phyloP scores from a whole-genome alignment of 2,797 vertebrate species.

The Karalla daura region DNA sequence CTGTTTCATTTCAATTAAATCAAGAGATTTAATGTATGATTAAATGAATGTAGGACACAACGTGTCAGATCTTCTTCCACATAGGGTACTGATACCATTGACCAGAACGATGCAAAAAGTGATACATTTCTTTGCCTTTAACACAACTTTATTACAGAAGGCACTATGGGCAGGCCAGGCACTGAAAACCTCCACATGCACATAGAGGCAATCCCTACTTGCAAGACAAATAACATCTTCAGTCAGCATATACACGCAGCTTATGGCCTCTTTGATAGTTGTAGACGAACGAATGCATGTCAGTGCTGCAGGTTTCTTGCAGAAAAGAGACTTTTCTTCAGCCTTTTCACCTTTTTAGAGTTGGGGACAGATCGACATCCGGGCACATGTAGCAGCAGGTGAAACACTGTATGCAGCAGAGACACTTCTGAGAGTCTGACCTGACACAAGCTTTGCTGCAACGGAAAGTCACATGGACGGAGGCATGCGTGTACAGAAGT shows the following conservation, averaged over 20 bases:
- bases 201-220: too few species aligned
- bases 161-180: too few species aligned
- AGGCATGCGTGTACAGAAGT: constrained; percentile 11
- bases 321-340: not conserved
- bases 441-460: constrained; percentile 5
- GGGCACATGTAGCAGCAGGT: constrained; percentile 12
- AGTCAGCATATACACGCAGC: not conserved
- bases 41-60: too few species aligned
- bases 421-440: constrained; percentile 32
- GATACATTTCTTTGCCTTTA: too few species aligned
- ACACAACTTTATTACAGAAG: too few species aligned
- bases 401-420: constrained; percentile 2
- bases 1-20: not conserved
- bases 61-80: too few species aligned
- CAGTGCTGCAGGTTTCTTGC: not conserved
- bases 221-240: not conserved
- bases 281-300: not conserved
- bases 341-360: too few species aligned
- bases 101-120: too few species aligned
- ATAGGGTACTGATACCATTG: too few species aligned
- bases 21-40: too few species aligned
- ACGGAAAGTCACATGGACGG: constrained; percentile 54
- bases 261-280: not conserved
- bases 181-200: too few species aligned
- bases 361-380: not conserved